Evolutionary conservation across 2,888 invertebrate species (phyloP).

Genomic region (Dioctria linearis): DNA sequence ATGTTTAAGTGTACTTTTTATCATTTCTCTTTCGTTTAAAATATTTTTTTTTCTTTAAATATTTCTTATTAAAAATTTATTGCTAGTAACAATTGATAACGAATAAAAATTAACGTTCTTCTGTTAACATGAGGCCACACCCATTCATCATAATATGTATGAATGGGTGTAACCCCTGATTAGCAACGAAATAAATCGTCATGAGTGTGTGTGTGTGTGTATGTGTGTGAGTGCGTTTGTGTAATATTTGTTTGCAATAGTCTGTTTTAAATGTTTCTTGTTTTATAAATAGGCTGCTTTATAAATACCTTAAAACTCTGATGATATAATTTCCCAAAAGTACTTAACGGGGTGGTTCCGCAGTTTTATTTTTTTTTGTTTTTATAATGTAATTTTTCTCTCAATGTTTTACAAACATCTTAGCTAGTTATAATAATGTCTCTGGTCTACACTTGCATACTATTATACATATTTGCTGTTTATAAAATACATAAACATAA

Average conservation of each 20-base stretch:
- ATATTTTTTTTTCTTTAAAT: constrained; percentile 44
- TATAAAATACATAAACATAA: constrained; percentile 49
- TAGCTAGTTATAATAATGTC: constrained; percentile 8
- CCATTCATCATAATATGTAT: not conserved
- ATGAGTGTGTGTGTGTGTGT: not conserved
- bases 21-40: constrained; percentile 19
- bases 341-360: not conserved
- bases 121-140: constrained; percentile 41
- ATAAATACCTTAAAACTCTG: constrained; percentile 45
- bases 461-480: constrained; percentile 33
- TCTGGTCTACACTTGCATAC: constrained; percentile 8
- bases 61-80: constrained; percentile 50
- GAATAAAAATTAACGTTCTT: constrained; percentile 49
- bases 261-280: constrained; percentile 25
- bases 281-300: constrained; percentile 34
- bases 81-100: constrained; percentile 51
- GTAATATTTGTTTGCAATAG: constrained; percentile 31
- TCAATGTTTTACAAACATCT: constrained; percentile 42
- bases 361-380: constrained; percentile 18
- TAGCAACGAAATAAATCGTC: constrained; percentile 49
- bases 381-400: not conserved
- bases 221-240: not conserved
- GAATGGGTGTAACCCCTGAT: constrained; percentile 13
- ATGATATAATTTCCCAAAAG: constrained; percentile 18
- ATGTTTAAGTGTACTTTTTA: constrained; percentile 18